These are phyloP conservation scores for Notamacropus eugenii DNA, from an alignment of 2,797 vertebrate genomes.

Conservation along the genomic window DNA sequence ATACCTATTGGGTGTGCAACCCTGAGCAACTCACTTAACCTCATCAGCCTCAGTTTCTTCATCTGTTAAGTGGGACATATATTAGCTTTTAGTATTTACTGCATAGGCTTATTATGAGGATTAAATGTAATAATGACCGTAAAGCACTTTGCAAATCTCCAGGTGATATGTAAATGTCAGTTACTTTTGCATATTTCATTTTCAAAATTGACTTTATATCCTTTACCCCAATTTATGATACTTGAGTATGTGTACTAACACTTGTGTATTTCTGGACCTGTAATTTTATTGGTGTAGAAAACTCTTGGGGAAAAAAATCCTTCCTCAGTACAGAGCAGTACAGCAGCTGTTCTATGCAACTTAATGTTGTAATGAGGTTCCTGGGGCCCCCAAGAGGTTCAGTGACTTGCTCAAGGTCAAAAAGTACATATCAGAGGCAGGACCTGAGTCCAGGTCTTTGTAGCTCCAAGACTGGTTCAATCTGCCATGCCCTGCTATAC, in stretches of 20 bases:
- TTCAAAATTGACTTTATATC: background rate
- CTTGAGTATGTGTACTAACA: background rate
- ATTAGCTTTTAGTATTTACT: background rate
- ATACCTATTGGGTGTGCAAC: background rate
- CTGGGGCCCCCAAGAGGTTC: background rate
- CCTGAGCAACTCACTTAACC: background rate
- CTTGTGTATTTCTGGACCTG: background rate
- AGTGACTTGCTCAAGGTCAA: background rate
- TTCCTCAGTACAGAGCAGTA: background rate
- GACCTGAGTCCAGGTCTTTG: background rate
- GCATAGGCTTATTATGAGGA: background rate
- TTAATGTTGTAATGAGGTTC: background rate
- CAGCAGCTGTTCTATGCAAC: background rate
- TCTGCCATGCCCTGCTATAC: background rate
- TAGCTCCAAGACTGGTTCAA: background rate
- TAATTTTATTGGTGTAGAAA: background rate
- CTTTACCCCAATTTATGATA: background rate
- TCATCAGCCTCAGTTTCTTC: background rate
- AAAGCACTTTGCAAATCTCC: background rate
- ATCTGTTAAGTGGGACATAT: background rate
- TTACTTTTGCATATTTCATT: background rate
- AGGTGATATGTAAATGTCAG: background rate
- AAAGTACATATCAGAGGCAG: background rate
- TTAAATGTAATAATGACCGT: background rate
- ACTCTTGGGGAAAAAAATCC: background rate